Evolutionary conservation across 2,888 invertebrate genomes (phyloP).

Genomic region (Stictocephala bisonia): DNA sequence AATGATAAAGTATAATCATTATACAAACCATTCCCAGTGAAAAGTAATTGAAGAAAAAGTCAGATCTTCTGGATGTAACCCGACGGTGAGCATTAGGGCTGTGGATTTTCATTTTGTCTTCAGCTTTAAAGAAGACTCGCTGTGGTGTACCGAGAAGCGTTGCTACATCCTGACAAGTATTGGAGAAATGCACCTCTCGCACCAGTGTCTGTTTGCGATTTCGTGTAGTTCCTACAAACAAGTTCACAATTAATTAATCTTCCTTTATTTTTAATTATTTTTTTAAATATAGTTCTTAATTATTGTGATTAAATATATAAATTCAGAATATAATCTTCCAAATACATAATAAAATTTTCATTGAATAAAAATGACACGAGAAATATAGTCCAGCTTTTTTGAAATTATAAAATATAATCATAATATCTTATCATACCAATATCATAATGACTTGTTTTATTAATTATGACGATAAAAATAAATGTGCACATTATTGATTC

Average conservation of each 20-base stretch:
- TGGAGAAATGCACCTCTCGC: conserved; percentile 83
- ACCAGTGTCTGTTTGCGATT: conserved; percentile 64
- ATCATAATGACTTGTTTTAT: no score
- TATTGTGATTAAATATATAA: background rate
- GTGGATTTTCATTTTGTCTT: conserved; percentile 99
- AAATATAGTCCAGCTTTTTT: no score
- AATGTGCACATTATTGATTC: no score
- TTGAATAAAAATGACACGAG: no score
- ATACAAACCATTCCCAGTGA: conserved; percentile 89
- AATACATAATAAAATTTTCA: no score
- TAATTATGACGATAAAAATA: no score
- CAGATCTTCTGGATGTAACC: conserved; percentile 83
- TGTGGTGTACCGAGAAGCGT: conserved; percentile 93
- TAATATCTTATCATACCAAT: no score
- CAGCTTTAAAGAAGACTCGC: conserved; percentile 94
- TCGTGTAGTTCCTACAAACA: conserved; percentile 39
- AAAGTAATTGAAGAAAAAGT: conserved; percentile 99
- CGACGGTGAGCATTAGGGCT: conserved; percentile 85
- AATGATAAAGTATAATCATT: background rate
- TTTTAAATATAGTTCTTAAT: no score
- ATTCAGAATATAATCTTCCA: no score
- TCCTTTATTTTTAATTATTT: no score
- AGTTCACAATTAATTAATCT: no score
- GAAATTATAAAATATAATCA: no score
- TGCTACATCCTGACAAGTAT: conserved; percentile 89